A percentile compares a stretch with the other conserved stretches of the same genome.
Evolutionary conservation across 2,113 vertebrate species (phyloP).

Genomic region (Siniperca chuatsi): DNA sequence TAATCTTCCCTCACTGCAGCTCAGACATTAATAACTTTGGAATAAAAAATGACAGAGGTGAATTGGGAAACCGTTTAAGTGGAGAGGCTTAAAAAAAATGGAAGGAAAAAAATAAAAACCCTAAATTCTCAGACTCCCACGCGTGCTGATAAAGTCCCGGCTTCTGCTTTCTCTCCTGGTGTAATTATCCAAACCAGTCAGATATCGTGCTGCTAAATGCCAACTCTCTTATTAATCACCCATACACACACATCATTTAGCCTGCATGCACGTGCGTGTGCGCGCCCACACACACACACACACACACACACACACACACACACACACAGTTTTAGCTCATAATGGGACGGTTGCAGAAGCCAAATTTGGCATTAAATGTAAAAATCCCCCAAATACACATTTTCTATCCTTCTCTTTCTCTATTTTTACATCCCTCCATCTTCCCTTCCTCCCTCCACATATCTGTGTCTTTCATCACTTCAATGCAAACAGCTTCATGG

Average conservation of each 20-base stretch:
- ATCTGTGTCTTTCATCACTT: background rate
- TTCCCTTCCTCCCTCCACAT: background rate
- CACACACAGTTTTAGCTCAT: background rate
- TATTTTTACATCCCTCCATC: background rate
- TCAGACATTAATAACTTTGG: slow-evolving; percentile 41
- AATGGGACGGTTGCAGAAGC: background rate
- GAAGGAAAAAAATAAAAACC: background rate
- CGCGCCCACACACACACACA: slow-evolving; percentile 10
- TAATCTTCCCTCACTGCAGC: slow-evolving; percentile 21
- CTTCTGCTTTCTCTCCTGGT: slow-evolving; percentile 37
- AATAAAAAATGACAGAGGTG: slow-evolving; percentile 37
- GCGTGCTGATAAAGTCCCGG: slow-evolving; percentile 35
- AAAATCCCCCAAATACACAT: background rate
- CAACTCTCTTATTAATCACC: slow-evolving; percentile 51
- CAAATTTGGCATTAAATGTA: slow-evolving; percentile 2
- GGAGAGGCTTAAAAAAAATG: background rate
- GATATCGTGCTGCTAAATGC: slow-evolving; percentile 42
- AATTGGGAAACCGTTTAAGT: slow-evolving; percentile 34
- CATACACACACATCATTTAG: background rate
- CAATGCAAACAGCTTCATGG: background rate
- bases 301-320: slow-evolving; percentile 9
- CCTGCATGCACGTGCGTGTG: background rate
- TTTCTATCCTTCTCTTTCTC: background rate
- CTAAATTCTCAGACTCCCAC: slow-evolving; percentile 34
- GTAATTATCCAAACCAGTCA: slow-evolving; percentile 59